Percentiles rank a stretch among this genome's conserved stretches.
Conservation (phyloP, 2,797 vertebrate genomes). For the Rhadinocentrus ornatus region DNA sequence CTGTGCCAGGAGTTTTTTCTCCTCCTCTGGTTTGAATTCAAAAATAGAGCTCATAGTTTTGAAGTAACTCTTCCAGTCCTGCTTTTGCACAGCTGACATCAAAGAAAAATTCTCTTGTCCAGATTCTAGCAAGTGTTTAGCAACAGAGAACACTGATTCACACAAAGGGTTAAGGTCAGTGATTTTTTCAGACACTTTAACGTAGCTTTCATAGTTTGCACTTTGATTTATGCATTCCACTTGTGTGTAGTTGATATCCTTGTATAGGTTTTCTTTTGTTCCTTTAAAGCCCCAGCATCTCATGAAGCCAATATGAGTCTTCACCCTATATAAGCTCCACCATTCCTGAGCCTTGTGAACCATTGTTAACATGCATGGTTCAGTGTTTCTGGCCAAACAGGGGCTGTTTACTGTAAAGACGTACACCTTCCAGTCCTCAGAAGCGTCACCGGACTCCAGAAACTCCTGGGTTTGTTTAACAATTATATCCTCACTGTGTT, state of each 20-base stretch:
- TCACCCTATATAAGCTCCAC: conserved; percentile 63
- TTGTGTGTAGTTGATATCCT: conserved; percentile 54
- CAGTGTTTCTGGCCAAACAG: conserved; percentile 58
- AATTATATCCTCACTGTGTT: conserved; percentile 71
- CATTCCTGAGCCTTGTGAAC: conserved; percentile 63
- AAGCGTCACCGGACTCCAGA: conserved; percentile 30
- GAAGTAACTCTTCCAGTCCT: conserved; percentile 54
- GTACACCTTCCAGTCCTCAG: conserved; percentile 47
- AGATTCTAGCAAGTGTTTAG: conserved; percentile 38
- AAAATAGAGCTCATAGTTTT: conserved; percentile 39
- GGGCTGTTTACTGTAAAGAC: conserved; percentile 74
- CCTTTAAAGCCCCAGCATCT: conserved; percentile 75
- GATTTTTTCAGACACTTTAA: conserved; percentile 23
- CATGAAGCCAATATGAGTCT: conserved; percentile 62
- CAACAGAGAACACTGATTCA: conserved; percentile 49
- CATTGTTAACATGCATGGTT: conserved; percentile 69
- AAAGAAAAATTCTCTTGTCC: conserved; percentile 20
- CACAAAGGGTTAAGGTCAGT: conserved; percentile 34
- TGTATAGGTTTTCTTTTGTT: conserved; percentile 70
- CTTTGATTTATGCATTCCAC: conserved; percentile 43
- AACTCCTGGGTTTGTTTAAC: conserved; percentile 70
- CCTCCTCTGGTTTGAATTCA: conserved; percentile 35
- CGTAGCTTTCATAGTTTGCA: conserved; percentile 44
- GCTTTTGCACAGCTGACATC: conserved; percentile 4
- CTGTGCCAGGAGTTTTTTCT: conserved; percentile 17